A percentile compares a stretch with the other conserved stretches of the same genome.
Conservation (phyloP, 2,113 vertebrate genomes). For the Monopterus albus region DNA sequence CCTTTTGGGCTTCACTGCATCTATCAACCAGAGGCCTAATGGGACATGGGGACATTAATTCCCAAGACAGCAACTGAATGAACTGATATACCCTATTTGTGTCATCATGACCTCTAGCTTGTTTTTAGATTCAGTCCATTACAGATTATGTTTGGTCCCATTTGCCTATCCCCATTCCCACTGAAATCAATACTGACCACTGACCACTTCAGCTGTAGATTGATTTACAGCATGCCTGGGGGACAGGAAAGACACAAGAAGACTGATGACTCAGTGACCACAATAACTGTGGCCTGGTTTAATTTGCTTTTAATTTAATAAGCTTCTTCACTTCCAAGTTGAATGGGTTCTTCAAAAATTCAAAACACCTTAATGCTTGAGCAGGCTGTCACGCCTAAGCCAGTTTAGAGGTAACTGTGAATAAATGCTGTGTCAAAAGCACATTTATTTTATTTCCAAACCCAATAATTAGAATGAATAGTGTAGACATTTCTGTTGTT, state of each 20-base stretch:
- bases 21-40: conserved; percentile 11
- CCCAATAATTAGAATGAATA: conserved; percentile 21
- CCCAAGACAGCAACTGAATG: conserved; percentile 23
- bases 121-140: conserved; percentile 56
- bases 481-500: not conserved
- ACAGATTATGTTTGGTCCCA: conserved; percentile 43
- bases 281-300: conserved; percentile 43
- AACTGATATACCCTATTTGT: conserved; percentile 38
- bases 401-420: conserved; percentile 35
- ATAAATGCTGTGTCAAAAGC: conserved; percentile 21
- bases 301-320: conserved; percentile 59
- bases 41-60: conserved; percentile 25
- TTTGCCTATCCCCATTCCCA: conserved; percentile 30
- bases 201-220: conserved; percentile 55
- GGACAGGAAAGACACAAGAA: conserved; percentile 48
- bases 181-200: conserved; percentile 55
- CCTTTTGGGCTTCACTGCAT: conserved; percentile 1
- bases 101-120: conserved; percentile 50
- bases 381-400: conserved; percentile 38
- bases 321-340: conserved; percentile 19
- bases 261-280: conserved; percentile 63
- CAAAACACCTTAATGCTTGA: conserved; percentile 24
- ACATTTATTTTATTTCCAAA: conserved; percentile 14
- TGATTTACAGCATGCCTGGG: conserved; percentile 44
- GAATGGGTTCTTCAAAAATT: conserved; percentile 17